Conservation (phyloP, 2,888 invertebrate species). For the Drosophila antonietae region DNA sequence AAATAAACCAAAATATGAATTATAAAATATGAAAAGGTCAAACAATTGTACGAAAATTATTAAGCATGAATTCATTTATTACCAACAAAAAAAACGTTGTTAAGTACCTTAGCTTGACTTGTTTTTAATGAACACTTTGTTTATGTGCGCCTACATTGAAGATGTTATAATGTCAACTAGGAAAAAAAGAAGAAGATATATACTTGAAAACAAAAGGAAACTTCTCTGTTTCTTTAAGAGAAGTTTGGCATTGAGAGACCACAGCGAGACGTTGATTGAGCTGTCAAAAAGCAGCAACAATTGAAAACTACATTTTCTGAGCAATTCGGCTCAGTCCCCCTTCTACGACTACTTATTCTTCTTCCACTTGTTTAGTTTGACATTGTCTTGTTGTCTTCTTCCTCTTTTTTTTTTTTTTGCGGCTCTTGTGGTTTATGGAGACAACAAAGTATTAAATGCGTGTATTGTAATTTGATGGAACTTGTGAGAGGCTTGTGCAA, state of each 20-base stretch:
- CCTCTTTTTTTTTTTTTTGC: background rate
- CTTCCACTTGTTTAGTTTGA: slow-evolving; percentile 13
- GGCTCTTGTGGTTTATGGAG: slow-evolving; percentile 54
- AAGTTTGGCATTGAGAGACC: slow-evolving; percentile 55
- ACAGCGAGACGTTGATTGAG: slow-evolving; percentile 67
- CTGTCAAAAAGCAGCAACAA: slow-evolving; percentile 67
- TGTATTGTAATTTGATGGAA: slow-evolving; percentile 38
- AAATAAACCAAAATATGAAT: background rate
- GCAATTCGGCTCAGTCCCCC: slow-evolving; percentile 2
- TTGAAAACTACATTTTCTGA: slow-evolving; percentile 36
- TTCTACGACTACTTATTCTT: background rate
- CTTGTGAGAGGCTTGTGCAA: slow-evolving; percentile 47
- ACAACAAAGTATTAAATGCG: slow-evolving; percentile 30
- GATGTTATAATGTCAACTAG: slow-evolving; percentile 52
- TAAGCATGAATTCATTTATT: slow-evolving; percentile 11
- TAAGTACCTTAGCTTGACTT: slow-evolving; percentile 14
- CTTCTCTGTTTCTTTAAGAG: slow-evolving; percentile 42
- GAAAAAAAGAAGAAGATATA: slow-evolving; percentile 6
- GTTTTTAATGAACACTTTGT: slow-evolving; percentile 43
- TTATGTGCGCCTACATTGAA: slow-evolving; percentile 48
- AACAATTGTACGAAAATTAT: slow-evolving; percentile 28
- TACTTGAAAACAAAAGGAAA: slow-evolving; percentile 53
- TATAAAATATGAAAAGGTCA: slow-evolving; percentile 19
- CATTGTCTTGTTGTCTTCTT: slow-evolving; percentile 44
- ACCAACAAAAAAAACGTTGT: slow-evolving; percentile 5